Base-by-base conservation (phyloP, 1,140 invertebrate genomes). In the Micrasema longulum region DNA sequence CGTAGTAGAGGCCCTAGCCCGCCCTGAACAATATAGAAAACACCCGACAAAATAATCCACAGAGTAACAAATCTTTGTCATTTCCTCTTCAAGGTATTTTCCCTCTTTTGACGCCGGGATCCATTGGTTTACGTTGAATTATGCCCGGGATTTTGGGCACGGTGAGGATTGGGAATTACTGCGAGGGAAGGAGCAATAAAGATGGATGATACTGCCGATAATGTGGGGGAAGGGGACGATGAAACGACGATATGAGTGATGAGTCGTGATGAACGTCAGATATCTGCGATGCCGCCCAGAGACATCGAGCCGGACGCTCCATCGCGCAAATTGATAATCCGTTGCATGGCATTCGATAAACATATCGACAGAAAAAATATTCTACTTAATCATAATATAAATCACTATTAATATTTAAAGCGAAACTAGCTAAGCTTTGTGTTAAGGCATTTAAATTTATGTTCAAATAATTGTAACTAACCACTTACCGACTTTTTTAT, bases 161-260 rank as follows among this genome's bases (percentile, higher is more conserved):
- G 26, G n/a, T 53, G 18, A 7, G 18, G 55, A 60, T 18, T 38
- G 36, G 36, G 55, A 31, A 60, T 60, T 60, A 60, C 55, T 16
- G 18, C 55, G 35, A 18, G 55, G 55, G 36, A 9, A 60, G 35
- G 35, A 35, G 55, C 55, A 60, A 60, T 60, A 60, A 60, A 60
- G 55, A 60, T 60, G 55, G 55, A 60, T 60, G 55, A 60, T 60
- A 60, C 36, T 60, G 55, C 55, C 55, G 55, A 60, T 60, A 60
- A 60, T 60, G 35, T 60, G 55, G 36, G 35, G 55, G 35, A 36
- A 20, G 7, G 11, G 55, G 14, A 23, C 14, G 50, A 53, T 53
- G 50, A 53, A 41, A 60, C 55, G 55, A 18, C 35, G 55, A 38
- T 60, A 60, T 60, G 55, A 60, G 55, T 60, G 55, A 60, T 60